Evolutionary conservation across 2,888 invertebrate species (phyloP).

Genomic region (Stenchaetothrips biformis): DNA sequence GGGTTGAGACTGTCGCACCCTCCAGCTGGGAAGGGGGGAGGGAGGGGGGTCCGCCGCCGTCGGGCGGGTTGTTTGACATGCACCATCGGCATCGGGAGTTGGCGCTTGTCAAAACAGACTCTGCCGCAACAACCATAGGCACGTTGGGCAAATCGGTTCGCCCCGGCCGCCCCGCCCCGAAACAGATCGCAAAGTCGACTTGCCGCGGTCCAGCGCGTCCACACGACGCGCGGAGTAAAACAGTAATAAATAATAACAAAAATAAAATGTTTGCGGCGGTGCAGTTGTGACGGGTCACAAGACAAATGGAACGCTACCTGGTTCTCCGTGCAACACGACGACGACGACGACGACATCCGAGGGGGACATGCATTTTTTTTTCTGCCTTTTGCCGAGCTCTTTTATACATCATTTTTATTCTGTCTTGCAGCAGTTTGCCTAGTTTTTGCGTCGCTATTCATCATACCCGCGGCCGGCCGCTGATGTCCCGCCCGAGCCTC

Average conservation of each 20-base stretch:
- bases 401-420: slow-evolving; percentile 19
- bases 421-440: slow-evolving; percentile 17
- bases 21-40: background rate
- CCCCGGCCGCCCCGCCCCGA: no score
- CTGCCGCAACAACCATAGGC: no score
- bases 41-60: background rate
- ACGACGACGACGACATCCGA: slow-evolving; percentile 4
- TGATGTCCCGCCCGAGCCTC: background rate
- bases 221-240: no score
- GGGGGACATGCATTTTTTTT: background rate
- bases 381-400: background rate
- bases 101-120: background rate
- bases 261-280: background rate
- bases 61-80: background rate
- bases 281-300: background rate
- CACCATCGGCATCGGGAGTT: background rate
- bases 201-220: no score
- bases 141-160: no score
- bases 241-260: no score
- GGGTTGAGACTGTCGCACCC: background rate
- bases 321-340: background rate
- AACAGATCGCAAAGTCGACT: no score
- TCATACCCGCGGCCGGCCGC: background rate
- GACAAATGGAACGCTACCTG: slow-evolving; percentile 9
- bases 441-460: background rate